Conservation (phyloP, 2,797 vertebrate genomes). For the Acropternis orthonyx region DNA sequence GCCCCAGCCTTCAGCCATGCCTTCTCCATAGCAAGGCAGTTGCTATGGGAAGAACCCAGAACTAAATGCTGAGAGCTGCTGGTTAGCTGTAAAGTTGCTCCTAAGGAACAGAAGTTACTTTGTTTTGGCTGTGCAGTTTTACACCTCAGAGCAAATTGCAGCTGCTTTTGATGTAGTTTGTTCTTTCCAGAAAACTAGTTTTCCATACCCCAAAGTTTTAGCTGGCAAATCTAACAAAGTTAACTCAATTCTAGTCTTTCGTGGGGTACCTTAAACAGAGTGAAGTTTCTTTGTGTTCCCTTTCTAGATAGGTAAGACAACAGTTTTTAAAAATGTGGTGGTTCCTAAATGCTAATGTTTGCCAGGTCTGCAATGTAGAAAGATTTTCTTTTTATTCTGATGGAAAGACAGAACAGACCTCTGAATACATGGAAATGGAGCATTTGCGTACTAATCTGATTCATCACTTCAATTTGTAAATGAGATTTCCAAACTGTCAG, state of each 20-base stretch:
- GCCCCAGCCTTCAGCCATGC: neutral
- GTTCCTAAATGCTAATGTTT: slow-evolving; percentile 82
- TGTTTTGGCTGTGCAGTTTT: slow-evolving; percentile 1
- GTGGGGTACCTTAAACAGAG: slow-evolving; percentile 57
- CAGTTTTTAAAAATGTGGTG: slow-evolving; percentile 63
- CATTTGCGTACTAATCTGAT: slow-evolving; percentile 48
- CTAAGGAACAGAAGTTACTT: neutral
- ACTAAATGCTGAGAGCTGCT: neutral
- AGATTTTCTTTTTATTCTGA: slow-evolving; percentile 69
- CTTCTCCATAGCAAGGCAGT: slow-evolving; percentile 6
- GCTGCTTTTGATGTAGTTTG: neutral
- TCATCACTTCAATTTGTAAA: slow-evolving; percentile 55
- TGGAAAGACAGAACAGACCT: slow-evolving; percentile 77
- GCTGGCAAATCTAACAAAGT: slow-evolving; percentile 48
- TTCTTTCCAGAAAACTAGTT: neutral
- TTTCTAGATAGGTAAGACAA: slow-evolving; percentile 66
- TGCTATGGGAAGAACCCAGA: slow-evolving; percentile 22
- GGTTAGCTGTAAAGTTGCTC: neutral
- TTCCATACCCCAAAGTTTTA: neutral
- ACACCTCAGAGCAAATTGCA: slow-evolving; percentile 25
- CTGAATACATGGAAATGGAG: slow-evolving; percentile 35
- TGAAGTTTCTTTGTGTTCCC: slow-evolving; percentile 67
- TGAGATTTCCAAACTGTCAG: slow-evolving; percentile 53
- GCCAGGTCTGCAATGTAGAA: slow-evolving; percentile 64
- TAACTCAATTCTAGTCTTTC: slow-evolving; percentile 59